A percentile compares a stretch with the other conserved stretches of the same genome.
phyloP scores from a whole-genome alignment of 2,888 invertebrate species.

The Mellilla xanthometata region DNA sequence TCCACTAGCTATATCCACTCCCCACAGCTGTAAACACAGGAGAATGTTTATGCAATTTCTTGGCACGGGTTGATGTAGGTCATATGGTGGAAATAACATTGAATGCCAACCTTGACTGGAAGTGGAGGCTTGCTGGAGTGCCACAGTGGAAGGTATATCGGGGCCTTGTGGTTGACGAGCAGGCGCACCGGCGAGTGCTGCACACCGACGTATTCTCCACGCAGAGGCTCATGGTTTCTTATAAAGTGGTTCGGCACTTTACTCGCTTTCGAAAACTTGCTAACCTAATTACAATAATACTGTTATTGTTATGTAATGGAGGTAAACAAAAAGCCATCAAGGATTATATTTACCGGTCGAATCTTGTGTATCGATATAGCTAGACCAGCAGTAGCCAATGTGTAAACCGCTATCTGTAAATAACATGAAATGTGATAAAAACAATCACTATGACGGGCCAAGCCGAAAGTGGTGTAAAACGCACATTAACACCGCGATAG shows the following conservation, averaged over 20 bases:
- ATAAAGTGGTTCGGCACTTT: slow-evolving; percentile 83
- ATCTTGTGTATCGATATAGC: slow-evolving; percentile 81
- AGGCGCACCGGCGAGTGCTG: slow-evolving; percentile 77
- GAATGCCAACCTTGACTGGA: slow-evolving; percentile 71
- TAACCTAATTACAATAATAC: slow-evolving; percentile 68
- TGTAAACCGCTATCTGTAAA: slow-evolving; percentile 83
- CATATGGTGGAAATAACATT: slow-evolving; percentile 18
- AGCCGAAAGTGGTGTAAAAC: slow-evolving; percentile 31
- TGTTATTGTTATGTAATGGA: slow-evolving; percentile 63
- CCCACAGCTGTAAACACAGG: slow-evolving; percentile 66
- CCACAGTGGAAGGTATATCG: slow-evolving; percentile 79
- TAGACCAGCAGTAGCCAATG: slow-evolving; percentile 80
- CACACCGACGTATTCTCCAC: slow-evolving; percentile 75
- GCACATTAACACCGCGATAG: slow-evolving; percentile 74
- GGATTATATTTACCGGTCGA: slow-evolving; percentile 77
- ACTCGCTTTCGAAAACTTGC: slow-evolving; percentile 83
- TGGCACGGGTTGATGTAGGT: slow-evolving; percentile 29
- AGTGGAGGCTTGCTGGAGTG: slow-evolving; percentile 74
- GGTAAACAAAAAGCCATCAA: slow-evolving; percentile 30
- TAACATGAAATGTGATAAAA: slow-evolving; percentile 34
- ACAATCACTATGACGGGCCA: slow-evolving; percentile 3
- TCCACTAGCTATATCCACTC: slow-evolving; percentile 71
- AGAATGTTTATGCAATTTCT: slow-evolving; percentile 25
- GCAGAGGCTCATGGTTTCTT: slow-evolving; percentile 70
- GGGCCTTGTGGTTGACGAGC: slow-evolving; percentile 81